Evolutionary conservation across 2,113 vertebrate species (phyloP), one percentile per base, ranked within the genome.

Genomic region (Panurus biarmicus): DNA sequence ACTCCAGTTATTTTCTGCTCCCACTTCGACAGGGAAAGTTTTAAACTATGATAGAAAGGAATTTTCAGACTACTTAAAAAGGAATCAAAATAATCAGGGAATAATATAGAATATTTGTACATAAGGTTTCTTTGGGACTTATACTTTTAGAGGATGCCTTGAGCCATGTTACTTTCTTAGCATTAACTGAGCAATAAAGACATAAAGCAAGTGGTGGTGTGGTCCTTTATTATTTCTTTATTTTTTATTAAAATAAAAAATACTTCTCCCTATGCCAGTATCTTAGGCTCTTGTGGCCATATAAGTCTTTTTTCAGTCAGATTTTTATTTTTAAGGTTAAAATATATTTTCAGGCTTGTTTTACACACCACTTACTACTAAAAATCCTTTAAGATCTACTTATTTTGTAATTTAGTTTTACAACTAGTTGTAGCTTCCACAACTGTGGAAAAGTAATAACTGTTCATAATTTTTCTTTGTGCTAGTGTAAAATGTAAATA

Each of bases 181-280:
- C 25, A 40, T 51, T 83, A 90, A 65, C 7, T 19, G 21, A 85
- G 16, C 4, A 72, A 76, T 47, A 69, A 51, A 51, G 22, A 33
- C 29, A 58, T 24, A 72, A 70, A 87, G 28, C 10, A 76, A 6
- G 4, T 47, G 11, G 5, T 1, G 1, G 1, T 2, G 1, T 7
- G 4, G 8, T 26, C 7, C 8, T 79, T 62, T 42, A 33, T 57
- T 23, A 56, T 81, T 75, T 60, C 7, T 51, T 70, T 38, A 38
- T 19, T 66, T 4, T 35, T 73, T 44, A 75, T 60, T 70, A 61
- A 48, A 70, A 65, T 29, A 48, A 79, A 79, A 91, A 75, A 47
- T 48, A 81, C 9, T 44, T 76, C 47, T 60, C 65, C 21, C 5
- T 58, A 14, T 73, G 28, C 2, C 38, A 61, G 3, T 10, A 36